phyloP scores from a whole-genome alignment of 2,113 vertebrate species.

The Paradisaea rubra region DNA sequence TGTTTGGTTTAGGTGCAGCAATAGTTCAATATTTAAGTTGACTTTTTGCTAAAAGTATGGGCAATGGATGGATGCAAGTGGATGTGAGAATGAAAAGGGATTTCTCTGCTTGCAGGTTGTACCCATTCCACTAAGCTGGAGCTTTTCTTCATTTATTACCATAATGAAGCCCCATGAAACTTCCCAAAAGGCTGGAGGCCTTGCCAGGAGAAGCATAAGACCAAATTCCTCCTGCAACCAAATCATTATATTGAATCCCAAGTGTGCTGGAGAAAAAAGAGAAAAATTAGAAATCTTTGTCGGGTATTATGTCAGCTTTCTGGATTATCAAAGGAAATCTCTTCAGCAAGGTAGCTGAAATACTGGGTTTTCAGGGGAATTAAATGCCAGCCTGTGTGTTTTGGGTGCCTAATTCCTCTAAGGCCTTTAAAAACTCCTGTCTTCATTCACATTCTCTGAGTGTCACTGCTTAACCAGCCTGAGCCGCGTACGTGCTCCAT shows the following conservation, averaged over 20 bases:
- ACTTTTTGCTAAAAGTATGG: not conserved
- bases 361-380: not conserved
- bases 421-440: not conserved
- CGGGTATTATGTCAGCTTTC: not conserved
- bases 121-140: not conserved
- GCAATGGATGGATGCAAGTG: accelerated
- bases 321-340: conserved; percentile 20
- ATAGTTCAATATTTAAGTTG: not conserved
- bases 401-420: conserved; percentile 7
- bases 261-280: not conserved
- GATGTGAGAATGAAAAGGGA: not conserved
- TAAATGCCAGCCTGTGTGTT: not conserved
- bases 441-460: not conserved
- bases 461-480: not conserved
- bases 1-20: not conserved
- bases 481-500: not conserved
- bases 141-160: not conserved
- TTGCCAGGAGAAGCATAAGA: not conserved
- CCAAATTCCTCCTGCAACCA: not conserved
- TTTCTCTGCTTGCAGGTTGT: not conserved
- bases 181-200: not conserved
- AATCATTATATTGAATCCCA: not conserved
- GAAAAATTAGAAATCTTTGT: not conserved
- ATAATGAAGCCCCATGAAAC: not conserved
- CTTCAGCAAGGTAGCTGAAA: not conserved